Percentiles rank a stretch among this genome's conserved stretches.
Evolutionary conservation across 2,797 vertebrate genomes (phyloP).

Genomic region (Oreortyx pictus): DNA sequence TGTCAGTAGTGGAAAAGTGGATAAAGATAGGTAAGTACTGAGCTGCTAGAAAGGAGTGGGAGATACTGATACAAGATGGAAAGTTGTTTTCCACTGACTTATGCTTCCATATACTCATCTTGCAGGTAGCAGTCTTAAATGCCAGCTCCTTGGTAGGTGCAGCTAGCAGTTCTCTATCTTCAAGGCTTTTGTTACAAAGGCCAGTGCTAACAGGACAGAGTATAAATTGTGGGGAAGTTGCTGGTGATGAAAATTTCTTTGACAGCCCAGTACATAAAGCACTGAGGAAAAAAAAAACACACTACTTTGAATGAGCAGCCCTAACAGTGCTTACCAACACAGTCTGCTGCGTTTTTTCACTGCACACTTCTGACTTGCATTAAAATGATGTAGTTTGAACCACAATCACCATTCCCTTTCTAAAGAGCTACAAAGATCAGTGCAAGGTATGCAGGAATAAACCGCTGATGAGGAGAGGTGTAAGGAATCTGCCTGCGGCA

Average conservation of each 20-base stretch:
- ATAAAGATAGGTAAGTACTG: background rate
- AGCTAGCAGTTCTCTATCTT: background rate
- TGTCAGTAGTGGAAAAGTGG: background rate
- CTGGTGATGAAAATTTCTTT: background rate
- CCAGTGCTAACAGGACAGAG: background rate
- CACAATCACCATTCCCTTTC: background rate
- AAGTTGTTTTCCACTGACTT: background rate
- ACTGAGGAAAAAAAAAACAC: background rate
- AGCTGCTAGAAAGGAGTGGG: background rate
- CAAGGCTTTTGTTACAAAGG: background rate
- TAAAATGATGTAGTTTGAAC: background rate
- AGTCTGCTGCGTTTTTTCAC: background rate
- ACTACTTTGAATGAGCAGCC: background rate
- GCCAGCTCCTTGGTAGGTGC: accelerated
- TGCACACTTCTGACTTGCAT: background rate
- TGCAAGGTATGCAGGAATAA: background rate
- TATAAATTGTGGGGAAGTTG: background rate
- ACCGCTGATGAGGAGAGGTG: background rate
- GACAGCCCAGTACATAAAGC: background rate
- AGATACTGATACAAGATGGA: background rate
- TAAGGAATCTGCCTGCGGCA: background rate
- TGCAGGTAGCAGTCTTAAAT: background rate
- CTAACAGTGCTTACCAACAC: background rate
- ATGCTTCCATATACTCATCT: background rate
- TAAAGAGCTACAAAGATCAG: background rate